Evolutionary conservation across 2,797 vertebrate species (phyloP).

Genomic region (Pangasius djambal): DNA sequence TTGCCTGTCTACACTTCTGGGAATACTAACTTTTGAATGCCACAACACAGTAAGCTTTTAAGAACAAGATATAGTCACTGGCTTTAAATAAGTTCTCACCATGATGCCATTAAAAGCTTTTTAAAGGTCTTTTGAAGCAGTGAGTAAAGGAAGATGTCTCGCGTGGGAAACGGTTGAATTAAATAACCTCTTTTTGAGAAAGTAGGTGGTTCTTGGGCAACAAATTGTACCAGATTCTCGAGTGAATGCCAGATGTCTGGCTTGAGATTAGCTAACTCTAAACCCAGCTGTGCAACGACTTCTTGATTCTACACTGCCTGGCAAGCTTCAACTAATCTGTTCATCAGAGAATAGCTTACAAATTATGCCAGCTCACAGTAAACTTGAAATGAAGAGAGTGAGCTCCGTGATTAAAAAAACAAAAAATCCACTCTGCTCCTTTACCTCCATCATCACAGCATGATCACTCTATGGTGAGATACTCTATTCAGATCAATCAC

Average conservation of each 20-base stretch:
- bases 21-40: not conserved
- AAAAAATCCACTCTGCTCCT: slow-evolving; percentile 24
- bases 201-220: not conserved
- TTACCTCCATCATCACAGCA: slow-evolving; percentile 57
- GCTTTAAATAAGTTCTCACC: not conserved
- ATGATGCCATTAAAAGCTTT: not conserved
- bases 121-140: not conserved
- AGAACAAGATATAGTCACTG: not conserved
- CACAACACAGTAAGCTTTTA: not conserved
- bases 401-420: slow-evolving; percentile 43
- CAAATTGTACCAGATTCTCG: not conserved
- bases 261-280: not conserved
- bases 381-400: slow-evolving; percentile 25
- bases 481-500: slow-evolving; percentile 58
- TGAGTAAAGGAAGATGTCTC: not conserved
- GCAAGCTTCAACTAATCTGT: slow-evolving; percentile 15
- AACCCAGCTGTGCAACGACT: slow-evolving; percentile 1
- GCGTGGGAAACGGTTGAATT: not conserved
- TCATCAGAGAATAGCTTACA: slow-evolving; percentile 6
- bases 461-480: slow-evolving; percentile 54
- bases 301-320: slow-evolving; percentile 10
- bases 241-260: not conserved
- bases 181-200: not conserved
- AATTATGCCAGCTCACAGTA: not conserved
- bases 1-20: not conserved